phyloP scores from a whole-genome alignment of 1,140 invertebrate species.

The Thaumatotibia leucotreta region DNA sequence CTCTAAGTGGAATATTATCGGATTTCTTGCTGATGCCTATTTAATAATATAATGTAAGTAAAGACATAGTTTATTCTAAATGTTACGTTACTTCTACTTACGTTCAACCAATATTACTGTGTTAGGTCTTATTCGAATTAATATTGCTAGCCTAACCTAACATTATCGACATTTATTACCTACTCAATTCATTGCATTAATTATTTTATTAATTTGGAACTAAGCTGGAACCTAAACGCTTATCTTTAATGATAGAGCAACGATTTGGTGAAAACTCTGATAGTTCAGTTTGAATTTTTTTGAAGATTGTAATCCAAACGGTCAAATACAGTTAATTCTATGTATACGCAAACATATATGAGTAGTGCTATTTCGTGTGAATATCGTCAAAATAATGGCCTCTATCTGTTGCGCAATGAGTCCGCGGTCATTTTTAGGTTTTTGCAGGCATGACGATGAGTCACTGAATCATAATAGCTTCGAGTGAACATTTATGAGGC shows the following conservation, averaged over 20 bases:
- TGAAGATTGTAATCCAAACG: not conserved
- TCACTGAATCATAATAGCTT: constrained; percentile 38
- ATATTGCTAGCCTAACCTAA: no score
- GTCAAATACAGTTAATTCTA: not conserved
- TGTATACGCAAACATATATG: not conserved
- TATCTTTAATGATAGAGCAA: not conserved
- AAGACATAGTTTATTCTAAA: no score
- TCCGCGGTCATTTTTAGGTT: constrained; percentile 32
- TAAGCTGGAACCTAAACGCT: no score
- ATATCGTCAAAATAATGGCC: not conserved
- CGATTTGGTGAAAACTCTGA: not conserved
- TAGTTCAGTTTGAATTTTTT: not conserved
- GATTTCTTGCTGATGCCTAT: no score
- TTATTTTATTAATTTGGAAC: no score
- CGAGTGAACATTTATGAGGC: constrained; percentile 33
- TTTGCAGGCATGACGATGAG: constrained; percentile 38
- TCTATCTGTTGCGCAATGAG: constrained; percentile 2
- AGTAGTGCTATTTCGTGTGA: not conserved
- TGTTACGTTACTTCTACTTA: no score
- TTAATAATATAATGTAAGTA: no score
- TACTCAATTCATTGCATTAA: no score
- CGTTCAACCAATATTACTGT: no score
- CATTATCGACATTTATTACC: no score
- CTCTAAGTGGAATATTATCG: constrained; percentile 1
- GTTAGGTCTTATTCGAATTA: no score